These are phyloP conservation scores for Nannospalax galili DNA, from an alignment of 2,113 vertebrate genomes.

Conservation along the genomic window DNA sequence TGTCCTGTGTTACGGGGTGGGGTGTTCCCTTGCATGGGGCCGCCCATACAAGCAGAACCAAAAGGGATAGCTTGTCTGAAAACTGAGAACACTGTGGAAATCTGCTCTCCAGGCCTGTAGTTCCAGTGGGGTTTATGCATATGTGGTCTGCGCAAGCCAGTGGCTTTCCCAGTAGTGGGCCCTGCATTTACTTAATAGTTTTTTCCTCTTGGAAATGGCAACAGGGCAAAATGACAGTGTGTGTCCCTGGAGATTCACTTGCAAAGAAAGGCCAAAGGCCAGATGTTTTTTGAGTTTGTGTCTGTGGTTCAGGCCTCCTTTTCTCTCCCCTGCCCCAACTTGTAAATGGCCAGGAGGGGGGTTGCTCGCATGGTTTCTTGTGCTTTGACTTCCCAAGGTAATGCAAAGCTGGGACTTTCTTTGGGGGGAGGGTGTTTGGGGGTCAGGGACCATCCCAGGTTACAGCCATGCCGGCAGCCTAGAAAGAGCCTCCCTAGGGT, in stretches of 20 bases:
- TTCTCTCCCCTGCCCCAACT: background rate
- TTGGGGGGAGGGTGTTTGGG: background rate
- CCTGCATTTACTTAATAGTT: background rate
- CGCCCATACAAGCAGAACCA: slow-evolving; percentile 39
- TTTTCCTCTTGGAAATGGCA: background rate
- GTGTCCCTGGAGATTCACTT: background rate
- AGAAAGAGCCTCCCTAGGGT: slow-evolving; percentile 26
- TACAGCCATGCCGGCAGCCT: background rate
- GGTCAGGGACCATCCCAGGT: background rate
- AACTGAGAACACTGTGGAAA: slow-evolving; percentile 66
- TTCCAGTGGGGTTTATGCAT: background rate
- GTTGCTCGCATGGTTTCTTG: too few species aligned
- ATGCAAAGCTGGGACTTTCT: slow-evolving; percentile 42
- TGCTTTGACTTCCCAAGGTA: slow-evolving; percentile 14
- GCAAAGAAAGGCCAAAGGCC: slow-evolving; percentile 30
- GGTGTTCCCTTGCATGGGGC: slow-evolving; percentile 66
- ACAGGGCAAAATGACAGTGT: background rate
- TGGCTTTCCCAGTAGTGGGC: background rate
- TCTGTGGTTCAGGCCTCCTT: background rate
- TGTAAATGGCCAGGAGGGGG: background rate
- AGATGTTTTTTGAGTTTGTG: slow-evolving; percentile 33
- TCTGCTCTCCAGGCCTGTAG: background rate
- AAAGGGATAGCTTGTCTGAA: slow-evolving; percentile 70
- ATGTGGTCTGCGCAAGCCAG: background rate
- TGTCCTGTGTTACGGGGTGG: background rate